Base-by-base conservation (phyloP, 2,113 vertebrate genomes). In the Heliornis fulica region DNA sequence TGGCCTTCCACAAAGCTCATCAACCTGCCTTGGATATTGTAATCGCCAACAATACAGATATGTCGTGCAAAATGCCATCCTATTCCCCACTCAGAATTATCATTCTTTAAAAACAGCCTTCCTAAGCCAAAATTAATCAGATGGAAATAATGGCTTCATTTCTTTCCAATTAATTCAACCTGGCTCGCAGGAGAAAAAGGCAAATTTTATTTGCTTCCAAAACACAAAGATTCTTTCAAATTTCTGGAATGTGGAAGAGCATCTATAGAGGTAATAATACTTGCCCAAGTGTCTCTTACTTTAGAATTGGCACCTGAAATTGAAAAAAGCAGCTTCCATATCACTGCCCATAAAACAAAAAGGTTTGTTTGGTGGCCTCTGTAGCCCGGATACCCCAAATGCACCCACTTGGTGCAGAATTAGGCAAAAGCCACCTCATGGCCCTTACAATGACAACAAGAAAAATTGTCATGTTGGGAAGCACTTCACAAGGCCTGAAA, bases 281-380 rank as follows among this genome's bases (percentile, higher is more conserved):
- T 43, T 56, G 53, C 7, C 59, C 38, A 81, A 89, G 91, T 32
- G 22, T 22, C 23, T 60, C n/a, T 51, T 86, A 34, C 46, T 70
- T 90, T 64, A 70, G 92, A 95, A 95, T 84, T 53, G 87, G 26
- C 64, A 81, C 50, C 32, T 81, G 59, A 80, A 95, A 74, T 70
- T 50, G 12, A 83, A n/a, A 76, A 84, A 63, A 45, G 5, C 6
- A 70, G 32, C 29, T 89, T 90, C 34, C 16, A 41, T 63, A 86
- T 89, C 59, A 3, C 21, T n/a, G 22, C n/a, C n/a, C n/a, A 31
- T 32, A 59, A 72, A 57, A 4, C 6, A 40, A 9, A 20, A n/a
- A 56, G 21, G 10, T 50, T 48, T 40, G 19, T 21, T 53, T 69
- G n/a, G 64, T 26, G 50, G 16, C 28, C 31, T 13, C 31, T 17